Base-by-base conservation (phyloP, 53 echinoderm and acorn worm species). In the Actinopyga echinites region DNA sequence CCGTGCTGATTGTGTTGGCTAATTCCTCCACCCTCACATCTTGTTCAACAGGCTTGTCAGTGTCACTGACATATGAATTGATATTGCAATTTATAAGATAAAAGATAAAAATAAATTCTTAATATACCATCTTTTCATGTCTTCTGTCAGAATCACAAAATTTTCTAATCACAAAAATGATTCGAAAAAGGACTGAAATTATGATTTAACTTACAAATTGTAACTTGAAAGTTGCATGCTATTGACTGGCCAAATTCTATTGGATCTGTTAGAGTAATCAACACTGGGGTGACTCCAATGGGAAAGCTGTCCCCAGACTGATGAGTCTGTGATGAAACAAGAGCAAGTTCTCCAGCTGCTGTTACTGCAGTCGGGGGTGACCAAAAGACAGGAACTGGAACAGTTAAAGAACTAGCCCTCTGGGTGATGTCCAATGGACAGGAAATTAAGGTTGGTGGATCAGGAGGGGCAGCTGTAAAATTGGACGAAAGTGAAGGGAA, bases 381-480 rank as follows among this genome's bases (percentile, higher is more conserved):
- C 77, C 77, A 77, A 55, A 56, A 55, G 28, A 54, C 31, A 55
- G 77, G 32, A 30, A 77, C 77, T 4, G 77, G 55, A 29, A 4
- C 19, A 17, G 53, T 55, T 49, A 49, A 49, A 2, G 55, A 20
- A 32, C 21, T 54, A 13, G 77, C 49, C 6, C 56, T 52, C 77
- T 56, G 6, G 25, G 77, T 77, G 26, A 77, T 33, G 56, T 56
- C 77, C 19, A 15, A 2, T 4, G 77, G 77, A 49, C 77, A 77
- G 15, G 56, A 77, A 32, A 77, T 19, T 32, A 77, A 30, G 15
- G 77, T 77, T 0, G 77, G 77, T 9, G 77, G 77, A 53, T 24
- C 15, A 15, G 77, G 77, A 15, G 77, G 56, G 1, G 56, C 25
- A 13, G 54, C 77, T 77, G 77, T 8, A 49, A 17, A 49, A 49